Conservation (phyloP, 2,113 vertebrate genomes). For the Pseudorhombus dupliciocellatus region DNA sequence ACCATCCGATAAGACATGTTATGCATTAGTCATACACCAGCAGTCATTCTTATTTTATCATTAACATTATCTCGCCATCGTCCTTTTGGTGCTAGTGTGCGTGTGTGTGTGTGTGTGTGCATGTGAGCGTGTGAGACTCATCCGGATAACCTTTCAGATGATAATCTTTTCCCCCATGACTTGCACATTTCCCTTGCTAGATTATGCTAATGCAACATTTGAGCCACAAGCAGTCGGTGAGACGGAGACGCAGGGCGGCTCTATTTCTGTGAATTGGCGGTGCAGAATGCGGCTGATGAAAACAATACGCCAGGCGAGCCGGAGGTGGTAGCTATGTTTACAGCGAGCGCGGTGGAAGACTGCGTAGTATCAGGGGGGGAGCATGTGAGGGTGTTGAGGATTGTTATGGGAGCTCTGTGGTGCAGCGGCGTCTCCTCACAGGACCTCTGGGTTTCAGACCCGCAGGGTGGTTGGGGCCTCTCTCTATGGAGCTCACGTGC, state of each 20-base stretch:
- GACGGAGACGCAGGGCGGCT: not conserved
- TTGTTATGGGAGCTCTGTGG: not conserved
- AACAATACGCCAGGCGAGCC: not conserved
- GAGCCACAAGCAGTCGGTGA: constrained; percentile 39
- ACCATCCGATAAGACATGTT: constrained; percentile 19
- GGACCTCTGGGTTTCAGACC: not conserved
- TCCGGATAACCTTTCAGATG: constrained; percentile 67
- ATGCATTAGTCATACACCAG: constrained; percentile 17
- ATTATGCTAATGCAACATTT: constrained; percentile 77
- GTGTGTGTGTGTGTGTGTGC: not conserved
- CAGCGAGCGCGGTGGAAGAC: not conserved
- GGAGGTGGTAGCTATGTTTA: not conserved
- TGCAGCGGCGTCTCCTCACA: not conserved
- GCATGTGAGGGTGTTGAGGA: not conserved
- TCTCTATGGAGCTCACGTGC: not conserved
- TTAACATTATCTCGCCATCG: constrained; percentile 24
- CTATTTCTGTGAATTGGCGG: not conserved
- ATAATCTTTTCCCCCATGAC: constrained; percentile 58
- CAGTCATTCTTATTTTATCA: constrained; percentile 26
- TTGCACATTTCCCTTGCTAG: constrained; percentile 49
- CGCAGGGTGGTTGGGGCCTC: not conserved
- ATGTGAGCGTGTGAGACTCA: constrained; percentile 7
- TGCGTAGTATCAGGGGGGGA: not conserved
- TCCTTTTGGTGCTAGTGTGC: not conserved
- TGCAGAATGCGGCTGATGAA: not conserved